Evolutionary conservation across 2,113 vertebrate species (phyloP).

Genomic region (Neolamprologus brichardi): DNA sequence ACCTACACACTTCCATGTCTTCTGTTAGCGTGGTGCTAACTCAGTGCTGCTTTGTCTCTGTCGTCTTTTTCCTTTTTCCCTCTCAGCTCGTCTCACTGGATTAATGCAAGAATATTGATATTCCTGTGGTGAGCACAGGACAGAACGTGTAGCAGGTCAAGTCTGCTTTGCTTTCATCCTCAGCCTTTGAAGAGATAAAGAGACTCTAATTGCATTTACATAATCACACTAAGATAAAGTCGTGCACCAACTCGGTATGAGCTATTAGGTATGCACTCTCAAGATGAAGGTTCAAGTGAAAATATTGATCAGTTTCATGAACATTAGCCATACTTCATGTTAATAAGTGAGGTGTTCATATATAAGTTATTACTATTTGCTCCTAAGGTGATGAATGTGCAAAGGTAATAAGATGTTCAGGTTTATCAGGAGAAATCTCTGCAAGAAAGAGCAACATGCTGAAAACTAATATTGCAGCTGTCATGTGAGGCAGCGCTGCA

Average conservation of each 20-base stretch:
- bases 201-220: conserved; percentile 69
- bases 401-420: neutral
- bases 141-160: conserved; percentile 57
- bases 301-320: neutral
- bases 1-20: neutral
- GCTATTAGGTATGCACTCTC: neutral
- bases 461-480: neutral
- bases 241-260: neutral
- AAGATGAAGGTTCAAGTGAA: neutral
- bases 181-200: conserved; percentile 66
- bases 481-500: neutral
- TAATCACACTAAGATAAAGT: conserved; percentile 38
- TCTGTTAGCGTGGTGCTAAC: neutral
- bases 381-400: neutral
- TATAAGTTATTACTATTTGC: neutral
- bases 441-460: neutral
- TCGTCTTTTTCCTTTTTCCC: neutral
- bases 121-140: conserved; percentile 52
- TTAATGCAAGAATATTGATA: conserved; percentile 63
- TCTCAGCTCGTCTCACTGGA: conserved; percentile 6
- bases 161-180: conserved; percentile 54
- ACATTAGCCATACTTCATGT: neutral
- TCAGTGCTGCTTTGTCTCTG: neutral
- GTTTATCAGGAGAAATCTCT: neutral
- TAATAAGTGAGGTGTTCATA: neutral